These are phyloP conservation scores for Leptopilina syphax DNA, from an alignment of 2,888 invertebrate genomes.

Conservation along the genomic window DNA sequence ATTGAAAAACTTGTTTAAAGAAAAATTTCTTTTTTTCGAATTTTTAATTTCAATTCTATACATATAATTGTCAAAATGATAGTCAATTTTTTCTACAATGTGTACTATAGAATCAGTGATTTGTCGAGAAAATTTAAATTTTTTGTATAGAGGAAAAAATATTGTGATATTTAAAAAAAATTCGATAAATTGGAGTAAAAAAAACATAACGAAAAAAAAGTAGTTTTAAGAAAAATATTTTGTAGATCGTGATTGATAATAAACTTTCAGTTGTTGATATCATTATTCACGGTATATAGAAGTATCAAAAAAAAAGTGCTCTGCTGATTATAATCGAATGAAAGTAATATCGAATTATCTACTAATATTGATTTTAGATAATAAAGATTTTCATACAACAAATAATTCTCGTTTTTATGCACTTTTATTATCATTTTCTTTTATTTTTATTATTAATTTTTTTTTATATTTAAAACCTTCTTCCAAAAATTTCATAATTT, in stretches of 20 bases:
- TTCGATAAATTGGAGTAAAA: not conserved
- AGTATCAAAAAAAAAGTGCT: not conserved
- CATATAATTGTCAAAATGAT: too few species aligned
- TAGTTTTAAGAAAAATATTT: not conserved
- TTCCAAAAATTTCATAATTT: too few species aligned
- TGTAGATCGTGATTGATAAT: constrained; percentile 19
- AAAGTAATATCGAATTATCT: constrained; percentile 9
- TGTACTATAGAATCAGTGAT: too few species aligned
- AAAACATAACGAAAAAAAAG: not conserved
- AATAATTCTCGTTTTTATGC: not conserved
- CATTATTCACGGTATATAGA: not conserved
- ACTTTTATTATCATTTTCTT: too few species aligned
- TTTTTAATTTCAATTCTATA: too few species aligned
- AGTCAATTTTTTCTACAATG: too few species aligned
- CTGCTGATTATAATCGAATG: constrained; percentile 4
- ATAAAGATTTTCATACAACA: constrained; percentile 27
- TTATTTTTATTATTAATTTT: too few species aligned
- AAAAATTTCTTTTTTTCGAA: not conserved
- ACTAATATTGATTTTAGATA: constrained; percentile 23
- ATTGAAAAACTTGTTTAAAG: not conserved
- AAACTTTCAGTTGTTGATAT: constrained; percentile 19
- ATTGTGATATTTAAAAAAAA: constrained; percentile 22
- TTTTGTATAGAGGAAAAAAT: not conserved
- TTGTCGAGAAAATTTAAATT: not conserved
- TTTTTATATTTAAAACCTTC: too few species aligned